Base-by-base conservation (phyloP, 1,140 invertebrate species). In the Lanistes nyassanus region DNA sequence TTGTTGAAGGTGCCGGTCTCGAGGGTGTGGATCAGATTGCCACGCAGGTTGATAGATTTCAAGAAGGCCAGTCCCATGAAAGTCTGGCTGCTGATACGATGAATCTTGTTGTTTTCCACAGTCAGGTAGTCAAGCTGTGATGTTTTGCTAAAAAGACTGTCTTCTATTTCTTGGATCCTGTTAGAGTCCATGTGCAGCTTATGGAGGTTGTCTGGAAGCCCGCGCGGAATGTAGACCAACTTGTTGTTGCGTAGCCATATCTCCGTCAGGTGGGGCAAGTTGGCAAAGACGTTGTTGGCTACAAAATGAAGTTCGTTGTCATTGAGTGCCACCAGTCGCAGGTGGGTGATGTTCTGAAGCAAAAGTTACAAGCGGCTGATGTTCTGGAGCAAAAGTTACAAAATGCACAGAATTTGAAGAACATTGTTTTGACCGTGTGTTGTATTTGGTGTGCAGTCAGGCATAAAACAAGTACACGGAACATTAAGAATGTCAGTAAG, bases 261-360 rank as follows among this genome's bases (percentile, higher is more conserved):
- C 79, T 80, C 79, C 26, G 67, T 36, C 9, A 98, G 91, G 81
- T 94, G 92, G 81, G 95, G 94, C 29, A 96, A 86, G 51, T 95
- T 91, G 0, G 94, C 94, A 36, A 98, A 89, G 0, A 96, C 94
- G 81, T 96, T 95, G 47, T 97, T 94, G 87, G 97, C 95, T 9
- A 98, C 92, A 4, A 92, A 90, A 56, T 88, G 89, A 37, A 98
- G 91, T 75, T 91, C 90, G 84, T 97, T 97, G 69, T 94, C 91
- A 34, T 94, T 94, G 47, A 98, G 91, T 83, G 96, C 94, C 36
- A 98, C 86, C 37, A 94, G 91, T 76, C 93, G 93, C 16, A 98
- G 87, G 26, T 96, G 88, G 0, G 95, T 95, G 86, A 97, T 97
- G 78, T 95, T 95, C 82, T 96, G 95, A 74, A 98, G 91, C 55